These are phyloP conservation scores for Lithobius niger DNA, from an alignment of 1,140 invertebrate species.

Conservation along the genomic window DNA sequence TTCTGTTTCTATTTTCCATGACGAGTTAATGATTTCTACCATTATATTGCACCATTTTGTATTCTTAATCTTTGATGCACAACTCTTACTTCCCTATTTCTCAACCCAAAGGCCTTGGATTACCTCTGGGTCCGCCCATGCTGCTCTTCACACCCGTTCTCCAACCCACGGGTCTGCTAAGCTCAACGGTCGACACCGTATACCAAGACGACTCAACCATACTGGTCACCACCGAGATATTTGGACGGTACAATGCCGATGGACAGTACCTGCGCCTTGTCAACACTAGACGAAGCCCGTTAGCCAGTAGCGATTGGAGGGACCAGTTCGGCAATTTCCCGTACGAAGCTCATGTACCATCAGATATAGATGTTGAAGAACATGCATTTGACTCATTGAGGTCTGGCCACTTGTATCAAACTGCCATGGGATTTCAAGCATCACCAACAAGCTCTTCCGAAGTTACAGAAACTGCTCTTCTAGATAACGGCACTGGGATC, in stretches of 20 bases:
- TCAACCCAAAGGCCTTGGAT: not conserved
- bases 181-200: not conserved
- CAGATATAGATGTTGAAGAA: not conserved
- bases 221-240: not conserved
- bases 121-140: not conserved
- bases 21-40: not conserved
- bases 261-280: not conserved
- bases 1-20: not conserved
- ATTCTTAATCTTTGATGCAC: not conserved
- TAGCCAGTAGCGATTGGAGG: too few relatives aligned
- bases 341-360: not conserved
- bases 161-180: not conserved
- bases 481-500: not conserved
- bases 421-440: not conserved
- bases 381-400: not conserved
- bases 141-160: not conserved
- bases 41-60: not conserved
- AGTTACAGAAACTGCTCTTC: not conserved
- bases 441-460: not conserved
- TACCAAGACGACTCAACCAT: not conserved
- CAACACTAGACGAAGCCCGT: not conserved
- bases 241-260: not conserved
- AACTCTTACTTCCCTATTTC: not conserved
- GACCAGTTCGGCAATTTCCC: too few relatives aligned
- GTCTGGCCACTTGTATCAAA: not conserved